Evolutionary conservation across 2,113 vertebrate genomes (phyloP).

Genomic region (Microcebus ravelobensis): DNA sequence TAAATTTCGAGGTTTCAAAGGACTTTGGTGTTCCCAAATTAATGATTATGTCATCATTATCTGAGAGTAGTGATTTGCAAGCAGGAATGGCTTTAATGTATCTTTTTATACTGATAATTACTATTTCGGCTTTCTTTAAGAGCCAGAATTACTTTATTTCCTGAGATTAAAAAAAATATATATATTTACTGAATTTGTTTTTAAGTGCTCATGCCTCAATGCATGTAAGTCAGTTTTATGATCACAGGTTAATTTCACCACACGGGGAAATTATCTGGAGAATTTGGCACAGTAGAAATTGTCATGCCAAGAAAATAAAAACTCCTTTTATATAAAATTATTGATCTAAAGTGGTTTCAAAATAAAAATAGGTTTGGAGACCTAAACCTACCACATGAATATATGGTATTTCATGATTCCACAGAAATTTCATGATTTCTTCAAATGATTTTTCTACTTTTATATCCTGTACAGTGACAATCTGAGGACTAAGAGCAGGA

Average conservation of each 20-base stretch:
- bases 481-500: not conserved
- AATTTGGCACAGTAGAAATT: not conserved
- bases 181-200: slow-evolving; percentile 56
- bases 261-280: not conserved
- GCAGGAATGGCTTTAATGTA: slow-evolving; percentile 9
- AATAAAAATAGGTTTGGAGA: not conserved
- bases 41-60: slow-evolving; percentile 56
- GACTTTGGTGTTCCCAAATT: slow-evolving; percentile 23
- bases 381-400: no score
- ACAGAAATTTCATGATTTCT: not conserved
- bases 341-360: not conserved
- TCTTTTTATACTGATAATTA: slow-evolving; percentile 50
- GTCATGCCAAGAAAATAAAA: not conserved
- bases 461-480: not conserved
- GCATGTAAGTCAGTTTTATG: slow-evolving; percentile 45
- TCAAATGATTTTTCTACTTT: not conserved
- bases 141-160: slow-evolving; percentile 29
- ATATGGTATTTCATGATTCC: not conserved
- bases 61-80: not conserved
- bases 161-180: not conserved
- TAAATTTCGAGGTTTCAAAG: slow-evolving; percentile 55
- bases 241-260: slow-evolving; percentile 15
- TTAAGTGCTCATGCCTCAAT: slow-evolving; percentile 35
- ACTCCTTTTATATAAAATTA: not conserved
- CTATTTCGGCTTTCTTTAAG: slow-evolving; percentile 42